phyloP scores from a whole-genome alignment of 2,113 vertebrate genomes.

The Myrmecophaga tridactyla region DNA sequence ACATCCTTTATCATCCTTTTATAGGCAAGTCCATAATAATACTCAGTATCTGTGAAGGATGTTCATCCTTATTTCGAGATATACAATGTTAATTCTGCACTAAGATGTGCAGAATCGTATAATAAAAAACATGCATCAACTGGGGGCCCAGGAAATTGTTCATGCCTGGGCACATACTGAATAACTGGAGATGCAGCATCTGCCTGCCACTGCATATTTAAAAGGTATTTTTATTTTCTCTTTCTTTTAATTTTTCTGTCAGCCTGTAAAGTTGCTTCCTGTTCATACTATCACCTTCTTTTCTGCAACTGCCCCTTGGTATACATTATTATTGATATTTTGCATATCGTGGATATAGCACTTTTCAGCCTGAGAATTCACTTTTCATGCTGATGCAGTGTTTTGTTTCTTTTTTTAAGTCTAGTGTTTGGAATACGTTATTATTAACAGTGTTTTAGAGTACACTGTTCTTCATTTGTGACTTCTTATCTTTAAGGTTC shows the following conservation, averaged over 20 bases:
- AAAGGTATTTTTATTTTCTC: constrained; percentile 37
- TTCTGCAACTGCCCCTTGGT: constrained; percentile 50
- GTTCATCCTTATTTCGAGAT: not conserved
- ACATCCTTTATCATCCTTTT: not conserved
- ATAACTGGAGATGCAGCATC: not conserved
- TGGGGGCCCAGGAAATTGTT: not conserved
- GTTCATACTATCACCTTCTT: constrained; percentile 59
- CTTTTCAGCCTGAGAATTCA: constrained; percentile 53
- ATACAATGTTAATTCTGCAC: not conserved
- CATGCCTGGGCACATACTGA: not conserved
- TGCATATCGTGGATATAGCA: constrained; percentile 60
- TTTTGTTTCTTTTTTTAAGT: constrained; percentile 64
- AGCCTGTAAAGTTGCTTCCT: constrained; percentile 45
- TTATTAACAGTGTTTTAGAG: constrained; percentile 24
- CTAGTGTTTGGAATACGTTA: constrained; percentile 43
- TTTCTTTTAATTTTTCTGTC: constrained; percentile 56
- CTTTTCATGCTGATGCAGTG: constrained; percentile 64
- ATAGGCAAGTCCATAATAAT: not conserved
- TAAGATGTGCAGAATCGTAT: not conserved
- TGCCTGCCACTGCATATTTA: constrained; percentile 20
- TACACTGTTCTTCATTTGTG: not conserved
- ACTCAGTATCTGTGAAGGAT: not conserved
- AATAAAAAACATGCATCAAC: not conserved
- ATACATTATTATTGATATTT: constrained; percentile 67
- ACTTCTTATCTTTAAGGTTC: not conserved